phyloP scores from a whole-genome alignment of 2,888 invertebrate genomes.

The Cerastis leucographa region DNA sequence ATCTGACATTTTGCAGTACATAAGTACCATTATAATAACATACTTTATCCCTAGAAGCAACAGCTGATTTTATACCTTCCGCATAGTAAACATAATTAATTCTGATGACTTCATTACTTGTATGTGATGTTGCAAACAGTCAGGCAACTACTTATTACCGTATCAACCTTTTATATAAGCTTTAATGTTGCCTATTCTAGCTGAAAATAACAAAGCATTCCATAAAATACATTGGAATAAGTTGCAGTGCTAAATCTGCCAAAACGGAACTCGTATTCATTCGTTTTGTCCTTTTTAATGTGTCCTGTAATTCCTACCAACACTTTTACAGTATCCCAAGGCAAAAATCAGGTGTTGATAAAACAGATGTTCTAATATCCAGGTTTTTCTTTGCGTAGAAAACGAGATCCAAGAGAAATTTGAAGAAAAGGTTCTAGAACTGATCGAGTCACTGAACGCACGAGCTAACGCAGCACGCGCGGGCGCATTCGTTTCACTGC shows the following conservation, averaged over 20 bases:
- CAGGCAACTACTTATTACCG: neutral
- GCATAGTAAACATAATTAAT: neutral
- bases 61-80: neutral
- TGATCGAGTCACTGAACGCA: slow-evolving; percentile 96
- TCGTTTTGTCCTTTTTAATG: neutral
- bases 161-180: neutral
- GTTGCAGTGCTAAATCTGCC: neutral
- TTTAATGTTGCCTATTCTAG: neutral
- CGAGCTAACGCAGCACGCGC: slow-evolving; percentile 96
- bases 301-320: neutral
- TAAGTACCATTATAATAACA: slow-evolving; percentile 7
- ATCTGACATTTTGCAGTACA: neutral
- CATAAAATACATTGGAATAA: neutral
- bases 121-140: neutral
- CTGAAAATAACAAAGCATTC: neutral
- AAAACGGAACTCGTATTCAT: neutral
- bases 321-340: neutral
- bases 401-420: slow-evolving; percentile 91
- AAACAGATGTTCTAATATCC: neutral
- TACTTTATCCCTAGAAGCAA: neutral
- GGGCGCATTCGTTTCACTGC: slow-evolving; percentile 93
- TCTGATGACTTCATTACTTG: neutral
- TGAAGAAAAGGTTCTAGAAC: slow-evolving; percentile 96
- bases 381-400: slow-evolving; percentile 79
- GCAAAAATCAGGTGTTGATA: neutral